Conservation (phyloP, 2,888 invertebrate species). For the Teinopalpus imperialis region DNA sequence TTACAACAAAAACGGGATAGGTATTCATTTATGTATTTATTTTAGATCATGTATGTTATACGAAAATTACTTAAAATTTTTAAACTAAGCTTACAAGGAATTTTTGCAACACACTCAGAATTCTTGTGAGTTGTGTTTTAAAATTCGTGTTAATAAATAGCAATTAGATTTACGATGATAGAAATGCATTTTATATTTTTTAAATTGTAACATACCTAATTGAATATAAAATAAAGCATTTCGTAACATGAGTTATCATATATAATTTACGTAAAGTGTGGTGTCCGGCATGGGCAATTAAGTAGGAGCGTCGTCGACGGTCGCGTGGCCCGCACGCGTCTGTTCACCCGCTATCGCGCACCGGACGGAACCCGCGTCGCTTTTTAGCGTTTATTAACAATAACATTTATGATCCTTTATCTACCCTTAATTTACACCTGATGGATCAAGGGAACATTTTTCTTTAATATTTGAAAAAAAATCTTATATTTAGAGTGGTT, state of each 20-base stretch:
- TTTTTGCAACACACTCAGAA: no score
- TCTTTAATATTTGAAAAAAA: not conserved
- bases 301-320: slow-evolving; percentile 19
- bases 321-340: slow-evolving; percentile 49
- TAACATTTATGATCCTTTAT: slow-evolving; percentile 22
- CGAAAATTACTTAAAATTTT: no score
- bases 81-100: no score
- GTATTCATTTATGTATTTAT: no score
- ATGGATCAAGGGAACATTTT: not conserved
- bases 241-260: slow-evolving; percentile 23
- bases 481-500: no score
- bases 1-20: no score
- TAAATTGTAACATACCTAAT: slow-evolving; percentile 6
- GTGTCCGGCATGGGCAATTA: slow-evolving; percentile 22
- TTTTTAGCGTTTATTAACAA: slow-evolving; percentile 14
- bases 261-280: slow-evolving; percentile 21
- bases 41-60: no score
- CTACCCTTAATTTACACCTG: slow-evolving; percentile 2
- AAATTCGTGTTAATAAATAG: no score
- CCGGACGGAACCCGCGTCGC: slow-evolving; percentile 14
- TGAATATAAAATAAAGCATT: slow-evolving; percentile 5
- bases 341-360: slow-evolving; percentile 36
- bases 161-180: no score
- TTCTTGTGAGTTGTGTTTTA: no score
- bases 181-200: slow-evolving; percentile 10